Evolutionary conservation across 2,888 invertebrate genomes (phyloP), one percentile per base, ranked within the genome.

Genomic region (Aethes cnicana): DNA sequence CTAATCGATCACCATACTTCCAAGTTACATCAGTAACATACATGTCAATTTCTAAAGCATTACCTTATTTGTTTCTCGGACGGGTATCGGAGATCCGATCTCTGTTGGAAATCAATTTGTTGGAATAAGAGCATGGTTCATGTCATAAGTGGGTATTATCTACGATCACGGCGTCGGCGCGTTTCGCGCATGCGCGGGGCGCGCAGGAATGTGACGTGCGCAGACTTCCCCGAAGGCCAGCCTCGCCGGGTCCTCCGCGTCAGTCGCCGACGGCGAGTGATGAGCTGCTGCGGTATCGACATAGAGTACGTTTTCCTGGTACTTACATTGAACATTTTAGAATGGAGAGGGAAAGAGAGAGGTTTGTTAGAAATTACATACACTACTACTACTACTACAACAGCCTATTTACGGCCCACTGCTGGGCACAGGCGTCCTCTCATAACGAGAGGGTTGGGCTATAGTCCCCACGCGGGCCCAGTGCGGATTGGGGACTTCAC

Each of bases 81-180:
- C 57, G 55, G 63, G 62, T 59, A 60, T 56, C 58, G 11, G 54
- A 76, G 79, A 79, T 78, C 68, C 62, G 58, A 68, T 42, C 54
- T 43, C 68, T 74, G 72, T 77, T 81, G 66, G 65, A 81, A 87
- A 86, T 86, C 84, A 86, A 86, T 84, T 86, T 86, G 83, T 82
- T 79, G 74, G 79, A 81, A 79, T 81, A 77, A 82, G 81, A 79
- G 80, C 84, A 82, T 76, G 81, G 76, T 74, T 77, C 77, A 77
- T 81, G 82, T 85, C 84, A 86, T 84, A 86, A 84, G 76, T 73
- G 74, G 72, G 65, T 66, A 74, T 81, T 85, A 87, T 88, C 87
- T 84, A 68, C 64, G 73, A 84, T 84, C 85, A 70, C 68, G 69
- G 75, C 77, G 83, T 84, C 83, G 77, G 81, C 78, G 68, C 57